These are phyloP conservation scores for Gonocerus acuteangulatus DNA, from an alignment of 2,888 invertebrate genomes.

Conservation along the genomic window DNA sequence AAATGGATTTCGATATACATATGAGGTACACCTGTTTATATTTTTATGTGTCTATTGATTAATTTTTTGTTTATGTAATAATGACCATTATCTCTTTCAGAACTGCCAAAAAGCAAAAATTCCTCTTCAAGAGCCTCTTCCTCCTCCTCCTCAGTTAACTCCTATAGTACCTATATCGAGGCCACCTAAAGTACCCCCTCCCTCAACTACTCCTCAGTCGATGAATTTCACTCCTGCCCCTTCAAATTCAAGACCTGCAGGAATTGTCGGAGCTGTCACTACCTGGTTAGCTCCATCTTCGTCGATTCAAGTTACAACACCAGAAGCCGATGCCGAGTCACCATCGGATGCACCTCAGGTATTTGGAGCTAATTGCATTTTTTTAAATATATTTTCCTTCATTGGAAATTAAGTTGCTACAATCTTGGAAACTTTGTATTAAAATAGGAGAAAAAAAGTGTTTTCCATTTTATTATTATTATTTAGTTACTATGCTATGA, in stretches of 20 bases:
- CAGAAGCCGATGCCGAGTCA: neutral
- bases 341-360: neutral
- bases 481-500: no score
- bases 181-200: neutral
- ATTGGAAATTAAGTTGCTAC: neutral
- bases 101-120: neutral
- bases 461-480: no score
- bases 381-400: neutral
- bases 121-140: slow-evolving; percentile 30
- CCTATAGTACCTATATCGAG: slow-evolving; percentile 9
- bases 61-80: no score
- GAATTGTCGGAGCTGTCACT: slow-evolving; percentile 47
- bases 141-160: slow-evolving; percentile 34
- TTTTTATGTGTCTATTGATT: no score
- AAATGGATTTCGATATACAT: no score
- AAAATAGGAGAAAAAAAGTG: no score
- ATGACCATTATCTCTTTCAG: no score
- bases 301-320: slow-evolving; percentile 43
- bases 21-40: no score
- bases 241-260: slow-evolving; percentile 28
- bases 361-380: neutral
- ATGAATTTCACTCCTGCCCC: neutral
- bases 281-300: slow-evolving; percentile 49
- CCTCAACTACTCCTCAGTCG: neutral
- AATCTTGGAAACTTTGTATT: no score